Base-by-base conservation (phyloP, 2,888 invertebrate genomes). In the Baccha elongata region DNA sequence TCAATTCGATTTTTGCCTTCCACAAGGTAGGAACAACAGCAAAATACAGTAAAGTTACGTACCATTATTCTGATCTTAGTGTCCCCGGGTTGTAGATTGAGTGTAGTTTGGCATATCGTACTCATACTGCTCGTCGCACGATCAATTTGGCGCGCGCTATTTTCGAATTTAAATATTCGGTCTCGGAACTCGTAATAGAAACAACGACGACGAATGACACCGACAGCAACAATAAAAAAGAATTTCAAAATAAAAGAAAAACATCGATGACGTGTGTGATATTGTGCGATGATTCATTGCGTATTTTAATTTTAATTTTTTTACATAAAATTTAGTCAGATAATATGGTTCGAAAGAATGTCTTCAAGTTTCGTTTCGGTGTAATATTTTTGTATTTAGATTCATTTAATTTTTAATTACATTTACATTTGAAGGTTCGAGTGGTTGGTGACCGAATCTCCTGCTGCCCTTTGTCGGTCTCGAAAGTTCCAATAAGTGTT, bases 1-100 rank as follows among this genome's bases (percentile, higher is more conserved):
- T 83, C 83, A 83, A 83, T 83, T 83, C 68, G 83, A 76, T 83
- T 83, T 83, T 83, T 68, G 83, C 83, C 83, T 83, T 83, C 73
- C 72, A 83, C 83, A 83, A 83, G 83, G 78, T 83, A 83, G 68
- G 83, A 81, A 67, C 81, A 76, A 50, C 64, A 73, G 37, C 65
- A 71, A 29, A 48, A 26, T 50, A 72, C 72, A 67, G 67, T 62
- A 78, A 68, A 29, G 62, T n/a, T 58, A 83, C 83, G 13, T 35
- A 35, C 15, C 40, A 52, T 55, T 69, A 29, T 52, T 60, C 58
- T 60, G 72, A n/a, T n/a, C n/a, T n/a, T n/a, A 67, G 65, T 68
- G 67, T 83, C 78, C 72, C 76, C 76, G 64, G 55, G 78, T 62
- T 53, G 62, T 65, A 42, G 62, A 37, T 68, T 19, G 53, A 46